These are phyloP conservation scores for Myocastor coypus DNA, from an alignment of 2,113 vertebrate genomes.

Conservation along the genomic window DNA sequence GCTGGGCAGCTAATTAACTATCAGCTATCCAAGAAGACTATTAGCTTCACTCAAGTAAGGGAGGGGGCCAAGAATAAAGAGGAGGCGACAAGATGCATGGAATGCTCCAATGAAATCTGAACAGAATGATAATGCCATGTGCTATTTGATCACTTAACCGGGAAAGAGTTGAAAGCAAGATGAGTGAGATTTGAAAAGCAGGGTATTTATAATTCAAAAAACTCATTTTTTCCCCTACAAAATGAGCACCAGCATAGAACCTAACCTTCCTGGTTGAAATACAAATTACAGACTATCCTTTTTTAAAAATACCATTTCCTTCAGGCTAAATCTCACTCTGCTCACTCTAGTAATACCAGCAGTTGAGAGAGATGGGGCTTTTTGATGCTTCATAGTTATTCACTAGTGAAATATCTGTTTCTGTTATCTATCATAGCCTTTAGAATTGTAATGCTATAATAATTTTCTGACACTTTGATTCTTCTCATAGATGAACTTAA, in stretches of 20 bases:
- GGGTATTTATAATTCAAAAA: neutral
- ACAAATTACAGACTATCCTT: neutral
- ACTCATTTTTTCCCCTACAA: neutral
- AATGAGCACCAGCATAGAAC: slow-evolving; percentile 8
- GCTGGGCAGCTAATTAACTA: neutral
- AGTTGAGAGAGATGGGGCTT: neutral
- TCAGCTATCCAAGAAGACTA: neutral
- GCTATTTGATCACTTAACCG: slow-evolving; percentile 28
- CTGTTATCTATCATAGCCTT: neutral
- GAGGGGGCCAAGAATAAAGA: slow-evolving; percentile 27
- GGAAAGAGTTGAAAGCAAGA: neutral
- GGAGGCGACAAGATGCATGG: neutral
- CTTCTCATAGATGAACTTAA: slow-evolving; percentile 16
- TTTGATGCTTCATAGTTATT: neutral
- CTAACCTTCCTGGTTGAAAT: neutral
- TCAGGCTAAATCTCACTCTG: neutral
- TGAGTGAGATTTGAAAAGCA: slow-evolving; percentile 16
- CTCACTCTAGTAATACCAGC: neutral
- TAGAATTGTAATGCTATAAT: neutral
- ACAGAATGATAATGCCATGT: neutral
- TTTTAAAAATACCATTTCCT: neutral
- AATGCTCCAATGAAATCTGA: neutral
- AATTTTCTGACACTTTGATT: neutral
- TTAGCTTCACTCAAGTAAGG: slow-evolving; percentile 35
- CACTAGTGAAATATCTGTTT: neutral